Evolutionary conservation across 2,888 invertebrate genomes (phyloP), one percentile per base, ranked within the genome.

Genomic region (Synanthedon andrenaeformis): DNA sequence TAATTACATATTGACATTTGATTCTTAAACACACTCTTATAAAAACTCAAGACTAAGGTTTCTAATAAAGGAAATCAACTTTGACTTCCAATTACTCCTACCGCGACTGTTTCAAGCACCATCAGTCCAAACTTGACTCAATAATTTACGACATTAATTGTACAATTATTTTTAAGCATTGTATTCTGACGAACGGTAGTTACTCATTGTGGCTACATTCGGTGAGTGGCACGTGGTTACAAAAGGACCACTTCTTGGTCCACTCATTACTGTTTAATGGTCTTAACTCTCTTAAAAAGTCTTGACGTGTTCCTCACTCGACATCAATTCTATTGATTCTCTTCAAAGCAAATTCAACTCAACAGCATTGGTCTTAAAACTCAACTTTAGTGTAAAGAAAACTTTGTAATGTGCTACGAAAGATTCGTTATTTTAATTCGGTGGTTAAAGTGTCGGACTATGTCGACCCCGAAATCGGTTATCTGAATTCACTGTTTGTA

Each of bases 231-330:
- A 85, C 86, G 85, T 85, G 85, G 82, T 82, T 58, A 55, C 77
- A 79, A 79, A 82, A 76, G 72, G 65, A 76, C 74, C 79, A 78
- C 83, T 83, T 76, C 76, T 79, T 77, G 72, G 75, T 69, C 80
- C 81, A 83, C 85, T 87, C 85, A 87, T 87, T 86, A 86, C 79
- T 66, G 69, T 80, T 83, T 85, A 87, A 87, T 85, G 83, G 82
- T 81, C 78, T 82, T 71, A 23, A 72, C 71, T 63, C 71, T 63
- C 74, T 71, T 72, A 72, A 79, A 74, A 79, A 73, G 70, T 73
- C 79, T 75, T 70, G 70, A 79, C 79, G 72, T 78, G 70, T 72
- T 74, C 74, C 73, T 71, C 69, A 69, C 60, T 58, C 53, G 66
- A 70, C 66, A 58, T 57, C 42, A 61, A 58, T 52, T 14, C 45